These are phyloP conservation scores for Rhyacophila evoluta DNA, from an alignment of 2,888 invertebrate genomes.

Conservation along the genomic window DNA sequence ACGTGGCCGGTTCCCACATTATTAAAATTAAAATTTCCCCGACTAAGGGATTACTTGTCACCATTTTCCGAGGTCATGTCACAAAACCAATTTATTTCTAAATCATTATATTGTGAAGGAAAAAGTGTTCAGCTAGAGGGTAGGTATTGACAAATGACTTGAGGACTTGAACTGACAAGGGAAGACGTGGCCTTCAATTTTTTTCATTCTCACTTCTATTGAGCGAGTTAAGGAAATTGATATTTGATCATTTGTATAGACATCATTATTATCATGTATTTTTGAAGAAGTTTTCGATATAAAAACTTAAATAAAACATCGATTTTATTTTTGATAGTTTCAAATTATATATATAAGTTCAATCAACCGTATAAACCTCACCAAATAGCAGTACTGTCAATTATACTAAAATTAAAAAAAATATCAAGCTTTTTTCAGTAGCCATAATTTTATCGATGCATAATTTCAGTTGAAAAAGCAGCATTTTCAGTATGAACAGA, in stretches of 20 bases:
- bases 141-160: not conserved
- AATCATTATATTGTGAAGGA: constrained; percentile 41
- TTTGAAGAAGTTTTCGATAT: not conserved
- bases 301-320: too few species aligned
- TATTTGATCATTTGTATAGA: not conserved
- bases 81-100: constrained; percentile 48
- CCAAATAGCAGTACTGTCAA: too few species aligned
- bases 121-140: not conserved
- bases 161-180: not conserved
- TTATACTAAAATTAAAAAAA: too few species aligned
- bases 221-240: not conserved
- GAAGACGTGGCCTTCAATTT: not conserved
- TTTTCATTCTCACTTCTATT: not conserved
- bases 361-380: too few species aligned
- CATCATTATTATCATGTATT: not conserved
- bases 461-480: too few species aligned
- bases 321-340: too few species aligned
- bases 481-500: too few species aligned
- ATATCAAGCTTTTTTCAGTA: too few species aligned
- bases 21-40: constrained; percentile 39
- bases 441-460: too few species aligned
- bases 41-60: not conserved
- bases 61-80: constrained; percentile 29
- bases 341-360: too few species aligned
- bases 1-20: not conserved